Evolutionary conservation across 2,888 invertebrate genomes (phyloP).

Genomic region (Aphodius granarius): DNA sequence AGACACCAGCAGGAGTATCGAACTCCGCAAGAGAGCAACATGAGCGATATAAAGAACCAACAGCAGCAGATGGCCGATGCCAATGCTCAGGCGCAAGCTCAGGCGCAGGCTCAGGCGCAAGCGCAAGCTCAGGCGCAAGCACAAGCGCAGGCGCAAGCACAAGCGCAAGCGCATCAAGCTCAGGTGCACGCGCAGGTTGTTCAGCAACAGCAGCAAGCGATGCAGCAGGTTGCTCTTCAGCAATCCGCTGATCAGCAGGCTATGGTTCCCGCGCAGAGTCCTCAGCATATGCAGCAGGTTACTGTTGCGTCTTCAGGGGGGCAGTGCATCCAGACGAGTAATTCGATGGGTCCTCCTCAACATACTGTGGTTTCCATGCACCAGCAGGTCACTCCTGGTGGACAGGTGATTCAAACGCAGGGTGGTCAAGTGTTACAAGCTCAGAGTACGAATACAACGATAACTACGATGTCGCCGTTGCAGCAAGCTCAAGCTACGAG

Average conservation of each 20-base stretch:
- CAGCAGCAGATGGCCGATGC: slow-evolving; percentile 39
- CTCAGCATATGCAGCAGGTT: slow-evolving; percentile 54
- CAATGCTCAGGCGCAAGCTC: slow-evolving; percentile 27
- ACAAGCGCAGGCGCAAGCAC: slow-evolving; percentile 46
- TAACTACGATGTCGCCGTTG: slow-evolving; percentile 77
- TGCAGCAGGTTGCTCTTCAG: slow-evolving; percentile 61
- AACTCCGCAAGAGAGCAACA: slow-evolving; percentile 36
- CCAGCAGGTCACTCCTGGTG: slow-evolving; percentile 54
- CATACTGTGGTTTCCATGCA: slow-evolving; percentile 58
- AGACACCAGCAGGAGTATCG: slow-evolving; percentile 32
- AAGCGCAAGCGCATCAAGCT: slow-evolving; percentile 47
- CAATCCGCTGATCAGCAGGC: slow-evolving; percentile 54
- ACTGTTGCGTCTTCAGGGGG: slow-evolving; percentile 48
- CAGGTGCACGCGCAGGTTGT: slow-evolving; percentile 54
- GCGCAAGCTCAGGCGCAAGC: slow-evolving; percentile 46
- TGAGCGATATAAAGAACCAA: slow-evolving; percentile 50
- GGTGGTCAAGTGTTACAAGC: slow-evolving; percentile 51
- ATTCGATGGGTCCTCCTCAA: slow-evolving; percentile 51
- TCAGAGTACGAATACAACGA: slow-evolving; percentile 59
- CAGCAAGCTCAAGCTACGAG: slow-evolving; percentile 62
- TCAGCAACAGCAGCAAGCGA: slow-evolving; percentile 58
- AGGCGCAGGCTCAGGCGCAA: slow-evolving; percentile 42
- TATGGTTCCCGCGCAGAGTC: slow-evolving; percentile 53
- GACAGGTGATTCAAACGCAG: slow-evolving; percentile 55
- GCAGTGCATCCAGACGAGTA: slow-evolving; percentile 48